Conservation (phyloP, 1,140 invertebrate species). For the Listronotus oregonensis region DNA sequence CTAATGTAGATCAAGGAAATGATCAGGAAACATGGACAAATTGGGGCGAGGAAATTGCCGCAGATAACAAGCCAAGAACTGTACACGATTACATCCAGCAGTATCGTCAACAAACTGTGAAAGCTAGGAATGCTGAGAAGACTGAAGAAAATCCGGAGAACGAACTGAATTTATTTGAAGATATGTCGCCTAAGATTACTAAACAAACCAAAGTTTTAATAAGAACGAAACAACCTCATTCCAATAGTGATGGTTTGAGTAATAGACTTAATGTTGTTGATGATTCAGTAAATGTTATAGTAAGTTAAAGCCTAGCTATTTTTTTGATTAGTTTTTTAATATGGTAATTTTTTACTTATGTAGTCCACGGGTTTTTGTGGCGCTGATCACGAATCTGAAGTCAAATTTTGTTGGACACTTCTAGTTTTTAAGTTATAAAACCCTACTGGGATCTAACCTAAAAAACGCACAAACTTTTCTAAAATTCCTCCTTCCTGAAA, state of each 20-base stretch:
- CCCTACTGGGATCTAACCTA: too few relatives aligned
- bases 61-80: constrained; percentile 53
- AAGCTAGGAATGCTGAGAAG: constrained; percentile 27
- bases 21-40: constrained; percentile 54
- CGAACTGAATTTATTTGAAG: constrained; percentile 60
- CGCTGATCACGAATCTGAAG: too few relatives aligned
- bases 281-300: constrained; percentile 29
- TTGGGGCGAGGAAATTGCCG: constrained; percentile 57
- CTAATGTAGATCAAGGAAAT: constrained; percentile 49
- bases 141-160: constrained; percentile 49
- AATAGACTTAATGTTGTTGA: constrained; percentile 52
- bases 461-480: too few relatives aligned
- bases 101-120: constrained; percentile 57
- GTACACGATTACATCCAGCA: constrained; percentile 63
- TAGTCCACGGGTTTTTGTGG: too few relatives aligned
- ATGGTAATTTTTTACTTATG: too few relatives aligned
- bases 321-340: too few relatives aligned
- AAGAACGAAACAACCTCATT: constrained; percentile 47
- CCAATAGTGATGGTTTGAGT: constrained; percentile 41
- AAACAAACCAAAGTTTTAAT: constrained; percentile 60
- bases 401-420: too few relatives aligned
- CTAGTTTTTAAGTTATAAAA: too few relatives aligned
- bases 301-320: too few relatives aligned
- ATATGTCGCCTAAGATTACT: constrained; percentile 63
- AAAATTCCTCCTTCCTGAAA: too few relatives aligned